Conservation (phyloP, 2,888 invertebrate species). For the Drosophila dives region DNA sequence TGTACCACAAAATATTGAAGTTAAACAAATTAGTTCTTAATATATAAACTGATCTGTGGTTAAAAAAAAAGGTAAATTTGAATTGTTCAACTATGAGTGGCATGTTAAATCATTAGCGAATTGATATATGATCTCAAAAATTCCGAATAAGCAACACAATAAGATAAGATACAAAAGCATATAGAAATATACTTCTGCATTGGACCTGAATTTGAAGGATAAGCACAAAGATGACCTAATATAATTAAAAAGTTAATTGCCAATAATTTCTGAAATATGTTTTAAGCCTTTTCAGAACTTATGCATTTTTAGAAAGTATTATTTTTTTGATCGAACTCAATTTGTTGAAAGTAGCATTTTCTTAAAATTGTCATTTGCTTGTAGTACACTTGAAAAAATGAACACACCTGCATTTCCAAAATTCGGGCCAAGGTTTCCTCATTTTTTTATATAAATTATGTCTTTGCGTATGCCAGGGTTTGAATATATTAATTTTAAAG, state of each 20-base stretch:
- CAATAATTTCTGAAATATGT: neutral
- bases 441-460: neutral
- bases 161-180: neutral
- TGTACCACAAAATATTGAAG: slow-evolving; percentile 1
- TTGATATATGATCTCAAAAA: neutral
- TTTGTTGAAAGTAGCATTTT: slow-evolving; percentile 1
- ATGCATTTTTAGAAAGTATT: too few species aligned
- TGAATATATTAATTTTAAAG: neutral
- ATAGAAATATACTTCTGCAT: neutral
- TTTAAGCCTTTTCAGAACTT: neutral
- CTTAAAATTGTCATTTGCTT: neutral
- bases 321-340: neutral
- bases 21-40: neutral
- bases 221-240: neutral
- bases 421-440: neutral
- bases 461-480: neutral
- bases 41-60: neutral
- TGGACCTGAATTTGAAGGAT: neutral
- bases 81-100: neutral
- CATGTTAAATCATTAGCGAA: neutral
- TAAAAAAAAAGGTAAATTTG: neutral
- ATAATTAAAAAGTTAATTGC: neutral
- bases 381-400: neutral
- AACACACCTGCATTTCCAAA: neutral
- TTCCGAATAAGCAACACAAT: neutral